A percentile compares a stretch with the other conserved stretches of the same genome.
These are phyloP conservation scores for Artibeus lituratus DNA, from an alignment of 2,797 vertebrate genomes.

Conservation along the genomic window DNA sequence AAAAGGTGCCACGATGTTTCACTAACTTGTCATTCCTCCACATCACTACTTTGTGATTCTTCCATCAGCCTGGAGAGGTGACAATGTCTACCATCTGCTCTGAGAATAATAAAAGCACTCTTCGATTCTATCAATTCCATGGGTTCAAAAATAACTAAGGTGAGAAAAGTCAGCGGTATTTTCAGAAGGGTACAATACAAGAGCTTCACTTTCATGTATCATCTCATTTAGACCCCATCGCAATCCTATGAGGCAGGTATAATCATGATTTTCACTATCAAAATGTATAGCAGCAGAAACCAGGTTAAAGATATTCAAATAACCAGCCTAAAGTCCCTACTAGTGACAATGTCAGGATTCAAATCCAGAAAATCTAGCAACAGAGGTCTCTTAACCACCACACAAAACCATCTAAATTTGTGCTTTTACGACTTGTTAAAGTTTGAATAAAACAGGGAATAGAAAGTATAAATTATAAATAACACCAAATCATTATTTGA, in stretches of 20 bases:
- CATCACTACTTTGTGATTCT: background rate
- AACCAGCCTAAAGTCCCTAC: background rate
- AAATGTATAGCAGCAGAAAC: background rate
- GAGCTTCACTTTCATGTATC: background rate
- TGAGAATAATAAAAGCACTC: background rate
- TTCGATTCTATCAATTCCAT: background rate
- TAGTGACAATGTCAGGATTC: background rate
- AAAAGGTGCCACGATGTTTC: background rate
- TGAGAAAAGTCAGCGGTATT: background rate
- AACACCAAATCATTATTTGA: background rate
- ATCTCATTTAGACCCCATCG: background rate
- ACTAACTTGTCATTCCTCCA: background rate
- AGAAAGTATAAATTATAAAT: background rate
- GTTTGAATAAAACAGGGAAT: background rate
- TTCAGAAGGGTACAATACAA: background rate
- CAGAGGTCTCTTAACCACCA: background rate
- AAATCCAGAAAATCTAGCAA: background rate
- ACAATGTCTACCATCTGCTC: background rate
- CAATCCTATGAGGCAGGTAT: background rate
- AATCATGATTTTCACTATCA: background rate
- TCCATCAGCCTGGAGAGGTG: background rate
- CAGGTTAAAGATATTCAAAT: background rate
- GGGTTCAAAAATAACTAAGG: background rate
- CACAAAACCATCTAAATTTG: background rate
- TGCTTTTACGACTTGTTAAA: background rate